Evolutionary conservation across 1,140 invertebrate genomes (phyloP).

Genomic region (Harpegnathos saltator): DNA sequence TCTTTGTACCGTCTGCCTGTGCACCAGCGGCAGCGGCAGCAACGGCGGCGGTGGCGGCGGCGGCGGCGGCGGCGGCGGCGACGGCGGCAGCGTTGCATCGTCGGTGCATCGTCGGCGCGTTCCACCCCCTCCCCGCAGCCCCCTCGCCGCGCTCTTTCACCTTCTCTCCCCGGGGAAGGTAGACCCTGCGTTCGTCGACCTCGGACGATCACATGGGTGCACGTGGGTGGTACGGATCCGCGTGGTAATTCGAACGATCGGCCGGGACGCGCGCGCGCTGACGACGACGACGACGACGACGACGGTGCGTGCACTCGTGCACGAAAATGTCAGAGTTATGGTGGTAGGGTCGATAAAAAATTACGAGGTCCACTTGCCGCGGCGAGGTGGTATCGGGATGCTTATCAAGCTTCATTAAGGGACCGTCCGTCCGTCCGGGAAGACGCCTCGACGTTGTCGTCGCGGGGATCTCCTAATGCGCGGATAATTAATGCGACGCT

Average conservation of each 20-base stretch:
- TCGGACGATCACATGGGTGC: slow-evolving; percentile 72
- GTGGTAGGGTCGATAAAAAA: neutral
- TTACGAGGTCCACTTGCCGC: too few relatives aligned
- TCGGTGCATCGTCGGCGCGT: slow-evolving; percentile 49
- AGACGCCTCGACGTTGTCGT: too few relatives aligned
- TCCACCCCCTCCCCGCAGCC: slow-evolving; percentile 45
- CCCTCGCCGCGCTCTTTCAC: slow-evolving; percentile 47
- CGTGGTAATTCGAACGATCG: slow-evolving; percentile 49
- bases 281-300: too few relatives aligned
- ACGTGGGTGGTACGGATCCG: slow-evolving; percentile 72
- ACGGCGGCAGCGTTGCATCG: slow-evolving; percentile 36
- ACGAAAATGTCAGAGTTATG: neutral
- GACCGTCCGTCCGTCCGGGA: too few relatives aligned
- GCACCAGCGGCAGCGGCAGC: slow-evolving; percentile 53
- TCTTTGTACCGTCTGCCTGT: slow-evolving; percentile 79
- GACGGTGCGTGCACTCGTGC: too few relatives aligned
- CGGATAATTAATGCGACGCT: too few relatives aligned
- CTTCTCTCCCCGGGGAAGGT: slow-evolving; percentile 57
- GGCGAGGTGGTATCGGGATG: too few relatives aligned
- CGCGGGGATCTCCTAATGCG: too few relatives aligned
- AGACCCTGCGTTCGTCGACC: slow-evolving; percentile 75
- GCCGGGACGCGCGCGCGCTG: neutral
- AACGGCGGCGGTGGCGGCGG: slow-evolving; percentile 1
- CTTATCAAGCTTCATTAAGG: too few relatives aligned
- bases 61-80: too few relatives aligned